phyloP scores from a whole-genome alignment of 2,113 vertebrate genomes.

The Mirza zaza region DNA sequence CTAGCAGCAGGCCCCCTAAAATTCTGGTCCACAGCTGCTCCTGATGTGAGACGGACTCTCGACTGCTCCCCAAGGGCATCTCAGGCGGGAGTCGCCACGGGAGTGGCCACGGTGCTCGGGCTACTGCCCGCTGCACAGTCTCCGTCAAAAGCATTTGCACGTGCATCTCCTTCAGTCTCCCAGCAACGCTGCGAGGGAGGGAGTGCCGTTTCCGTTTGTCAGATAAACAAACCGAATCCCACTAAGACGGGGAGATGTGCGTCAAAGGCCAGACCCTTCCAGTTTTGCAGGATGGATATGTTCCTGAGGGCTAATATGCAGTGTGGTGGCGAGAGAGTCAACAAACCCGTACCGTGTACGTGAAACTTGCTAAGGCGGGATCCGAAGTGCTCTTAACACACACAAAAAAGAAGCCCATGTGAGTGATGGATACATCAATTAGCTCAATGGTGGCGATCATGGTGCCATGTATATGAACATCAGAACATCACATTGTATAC shows the following conservation, averaged over 20 bases:
- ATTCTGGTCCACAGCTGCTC: accelerated
- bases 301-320: background rate
- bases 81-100: accelerated
- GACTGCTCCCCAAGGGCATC: accelerated
- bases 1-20: accelerated
- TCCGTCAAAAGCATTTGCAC: accelerated
- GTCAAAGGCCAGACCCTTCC: background rate
- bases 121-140: accelerated
- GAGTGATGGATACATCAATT: background rate
- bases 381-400: background rate
- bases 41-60: accelerated
- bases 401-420: accelerated
- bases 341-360: background rate
- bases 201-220: accelerated
- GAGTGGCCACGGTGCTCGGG: accelerated
- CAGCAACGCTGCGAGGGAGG: accelerated
- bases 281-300: too few species aligned
- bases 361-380: background rate
- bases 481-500: background rate
- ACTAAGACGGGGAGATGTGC: accelerated
- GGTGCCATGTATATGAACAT: background rate
- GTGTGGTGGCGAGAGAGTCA: accelerated
- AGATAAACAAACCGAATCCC: accelerated
- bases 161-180: accelerated
- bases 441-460: background rate